Evolutionary conservation across 2,888 invertebrate species (phyloP), one percentile per base, ranked within the genome.

Genomic region (Diploptera punctata): DNA sequence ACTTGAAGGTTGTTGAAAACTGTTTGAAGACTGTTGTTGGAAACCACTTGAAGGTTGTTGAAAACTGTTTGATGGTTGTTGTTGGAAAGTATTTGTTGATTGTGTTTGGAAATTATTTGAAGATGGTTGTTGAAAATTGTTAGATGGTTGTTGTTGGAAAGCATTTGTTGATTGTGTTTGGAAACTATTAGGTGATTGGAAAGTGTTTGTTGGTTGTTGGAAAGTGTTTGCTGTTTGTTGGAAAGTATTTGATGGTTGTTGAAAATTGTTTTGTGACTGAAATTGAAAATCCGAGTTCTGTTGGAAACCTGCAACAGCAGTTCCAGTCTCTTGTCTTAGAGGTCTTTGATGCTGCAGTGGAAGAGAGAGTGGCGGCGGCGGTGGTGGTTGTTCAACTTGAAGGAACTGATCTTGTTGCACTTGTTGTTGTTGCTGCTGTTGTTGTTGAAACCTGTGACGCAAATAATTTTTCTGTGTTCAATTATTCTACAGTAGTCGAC

Each of bases 301-400:
- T 78, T 87, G 85, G 70, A 89, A 84, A 44, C 72, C 74, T n/a
- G 72, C 74, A 18, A 74, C 70, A 4, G 90, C 90, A 1, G 81
- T 80, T 49, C 76, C 78, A 1, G 79, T 77, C 78, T 84, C 84
- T 61, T 84, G 83, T 1, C 84, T 76, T 69, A 83, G 75, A 19
- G 70, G 26, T 3, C 62, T 71, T 21, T 74, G 70, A 33, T 73
- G 68, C 57, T 71, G 71, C n/a, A n/a, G n/a, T n/a, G n/a, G n/a
- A n/a, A n/a, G n/a, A n/a, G n/a, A n/a, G 77, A 67, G 24, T 67
- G 70, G 29, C 68, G 68, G 52, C 62, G 70, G 24, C 69, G 70
- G 52, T 69, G 67, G 61, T 73, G 57, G 38, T 0, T 19, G 19
- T 5, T 24, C 44, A 16, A 67, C 3, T 7, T 47, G 67, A 5